Evolutionary conservation across 1,140 invertebrate species (phyloP).

Genomic region (Proctacanthus coquilletti): DNA sequence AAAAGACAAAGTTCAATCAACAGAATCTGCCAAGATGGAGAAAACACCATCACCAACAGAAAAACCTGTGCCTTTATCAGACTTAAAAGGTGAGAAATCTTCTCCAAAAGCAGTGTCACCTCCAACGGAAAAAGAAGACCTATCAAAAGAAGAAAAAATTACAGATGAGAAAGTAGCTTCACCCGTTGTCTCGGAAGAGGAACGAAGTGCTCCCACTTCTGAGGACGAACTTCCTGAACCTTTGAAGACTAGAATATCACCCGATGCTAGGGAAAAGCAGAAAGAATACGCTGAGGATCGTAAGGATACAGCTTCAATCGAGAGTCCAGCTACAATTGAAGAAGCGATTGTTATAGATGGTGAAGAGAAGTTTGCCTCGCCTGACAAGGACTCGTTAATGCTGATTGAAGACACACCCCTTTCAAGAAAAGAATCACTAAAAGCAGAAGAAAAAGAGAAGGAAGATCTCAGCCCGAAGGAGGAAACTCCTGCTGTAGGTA

Average conservation of each 20-base stretch:
- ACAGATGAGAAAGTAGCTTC: background rate
- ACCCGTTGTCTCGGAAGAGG: conserved; percentile 9
- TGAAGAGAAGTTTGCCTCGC: too few relatives aligned
- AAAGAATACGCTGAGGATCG: conserved; percentile 11
- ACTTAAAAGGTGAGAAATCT: too few relatives aligned
- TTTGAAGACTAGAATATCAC: background rate
- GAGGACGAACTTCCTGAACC: conserved; percentile 22
- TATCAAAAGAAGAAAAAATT: background rate
- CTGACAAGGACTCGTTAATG: too few relatives aligned
- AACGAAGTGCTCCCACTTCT: conserved; percentile 26
- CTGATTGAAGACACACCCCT: too few relatives aligned
- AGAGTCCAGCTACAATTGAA: conserved; percentile 25
- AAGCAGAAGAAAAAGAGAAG: background rate
- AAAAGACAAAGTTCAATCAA: too few relatives aligned
- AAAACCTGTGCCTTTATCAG: too few relatives aligned
- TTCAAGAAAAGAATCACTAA: background rate
- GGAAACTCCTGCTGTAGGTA: too few relatives aligned
- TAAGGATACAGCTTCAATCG: conserved; percentile 21
- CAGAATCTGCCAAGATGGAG: too few relatives aligned
- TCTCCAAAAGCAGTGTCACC: too few relatives aligned
- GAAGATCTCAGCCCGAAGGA: background rate
- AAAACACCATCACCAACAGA: background rate
- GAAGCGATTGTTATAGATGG: conserved; percentile 27
- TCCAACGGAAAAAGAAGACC: too few relatives aligned
- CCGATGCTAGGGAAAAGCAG: conserved; percentile 7